Conservation (phyloP, 1,140 invertebrate genomes). For the Scaptomyza graminum region DNA sequence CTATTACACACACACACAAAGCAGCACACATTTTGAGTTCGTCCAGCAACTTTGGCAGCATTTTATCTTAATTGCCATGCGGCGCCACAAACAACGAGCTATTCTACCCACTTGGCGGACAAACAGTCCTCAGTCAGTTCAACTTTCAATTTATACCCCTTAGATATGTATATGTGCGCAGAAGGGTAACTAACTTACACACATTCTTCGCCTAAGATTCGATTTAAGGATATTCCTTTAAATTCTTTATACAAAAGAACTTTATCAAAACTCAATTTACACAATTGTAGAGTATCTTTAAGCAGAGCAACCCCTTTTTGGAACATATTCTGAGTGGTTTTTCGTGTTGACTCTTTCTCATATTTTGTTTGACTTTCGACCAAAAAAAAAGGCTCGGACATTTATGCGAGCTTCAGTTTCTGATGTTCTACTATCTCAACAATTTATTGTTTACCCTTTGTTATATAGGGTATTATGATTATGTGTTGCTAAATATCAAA, state of each 20-base stretch:
- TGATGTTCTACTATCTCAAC: not conserved
- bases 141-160: not conserved
- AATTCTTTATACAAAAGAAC: no score
- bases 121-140: conserved; percentile 1
- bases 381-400: conserved; percentile 13
- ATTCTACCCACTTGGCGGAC: conserved; percentile 21
- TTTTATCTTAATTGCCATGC: conserved; percentile 72
- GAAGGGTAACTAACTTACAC: no score
- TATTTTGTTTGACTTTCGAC: conserved; percentile 17
- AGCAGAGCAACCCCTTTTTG: not conserved
- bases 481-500: not conserved
- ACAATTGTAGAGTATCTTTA: not conserved
- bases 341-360: conserved; percentile 11
- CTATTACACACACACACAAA: not conserved
- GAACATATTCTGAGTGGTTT: not conserved
- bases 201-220: no score
- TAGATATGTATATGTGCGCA: not conserved
- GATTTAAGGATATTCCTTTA: no score
- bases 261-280: no score
- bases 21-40: conserved; percentile 8
- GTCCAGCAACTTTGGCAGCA: conserved; percentile 14
- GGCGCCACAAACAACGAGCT: conserved; percentile 40
- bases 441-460: not conserved
- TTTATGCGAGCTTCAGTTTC: conserved; percentile 23
- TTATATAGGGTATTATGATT: not conserved